Evolutionary conservation across 2,797 vertebrate genomes (phyloP).

Genomic region (Tragelaphus eurycerus): DNA sequence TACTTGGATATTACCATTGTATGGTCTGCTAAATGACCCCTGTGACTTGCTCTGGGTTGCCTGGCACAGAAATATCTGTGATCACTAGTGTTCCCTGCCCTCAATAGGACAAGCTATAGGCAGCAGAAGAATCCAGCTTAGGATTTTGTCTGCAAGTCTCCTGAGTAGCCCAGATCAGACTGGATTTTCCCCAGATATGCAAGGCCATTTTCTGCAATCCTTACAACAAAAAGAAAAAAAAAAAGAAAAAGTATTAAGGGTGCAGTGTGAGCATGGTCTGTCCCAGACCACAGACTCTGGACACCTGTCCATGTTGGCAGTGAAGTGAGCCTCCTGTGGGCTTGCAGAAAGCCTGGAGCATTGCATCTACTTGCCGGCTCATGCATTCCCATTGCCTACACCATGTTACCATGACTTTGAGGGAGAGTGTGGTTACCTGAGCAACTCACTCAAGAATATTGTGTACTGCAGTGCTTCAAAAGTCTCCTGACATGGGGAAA

Average conservation of each 20-base stretch:
- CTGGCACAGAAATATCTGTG: neutral
- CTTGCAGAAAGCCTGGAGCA: neutral
- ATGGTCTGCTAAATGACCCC: neutral
- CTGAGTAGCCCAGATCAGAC: neutral
- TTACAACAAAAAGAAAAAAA: neutral
- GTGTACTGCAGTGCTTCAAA: neutral
- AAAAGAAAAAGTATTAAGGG: neutral
- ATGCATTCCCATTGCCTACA: accelerated
- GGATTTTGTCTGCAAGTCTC: neutral
- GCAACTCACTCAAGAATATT: neutral
- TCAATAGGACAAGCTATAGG: neutral
- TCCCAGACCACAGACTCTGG: neutral
- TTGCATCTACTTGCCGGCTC: accelerated
- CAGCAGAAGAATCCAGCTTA: neutral
- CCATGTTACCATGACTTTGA: neutral
- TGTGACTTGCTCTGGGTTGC: neutral
- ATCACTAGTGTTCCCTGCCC: neutral
- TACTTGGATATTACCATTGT: neutral
- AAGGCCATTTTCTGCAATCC: neutral
- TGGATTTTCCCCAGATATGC: neutral
- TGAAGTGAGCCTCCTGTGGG: neutral
- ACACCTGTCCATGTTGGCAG: neutral
- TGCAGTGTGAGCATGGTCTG: neutral
- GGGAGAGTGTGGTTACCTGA: neutral
- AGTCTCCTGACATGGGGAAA: neutral